Evolutionary conservation across 2,888 invertebrate species (phyloP).

Genomic region (Drosophila yooni): DNA sequence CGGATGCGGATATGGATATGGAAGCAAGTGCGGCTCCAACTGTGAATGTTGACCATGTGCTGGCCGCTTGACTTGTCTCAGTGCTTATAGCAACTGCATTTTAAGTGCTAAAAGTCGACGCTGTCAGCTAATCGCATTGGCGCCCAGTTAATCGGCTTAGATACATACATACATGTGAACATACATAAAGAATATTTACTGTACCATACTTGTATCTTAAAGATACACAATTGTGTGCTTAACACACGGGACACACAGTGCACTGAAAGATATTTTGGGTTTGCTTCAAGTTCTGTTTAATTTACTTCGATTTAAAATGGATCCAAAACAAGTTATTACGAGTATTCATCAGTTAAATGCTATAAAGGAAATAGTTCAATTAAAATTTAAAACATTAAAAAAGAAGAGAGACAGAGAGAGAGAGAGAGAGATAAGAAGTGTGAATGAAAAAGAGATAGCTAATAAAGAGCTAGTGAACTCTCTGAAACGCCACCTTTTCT

Average conservation of each 20-base stretch:
- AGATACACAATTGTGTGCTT: constrained; percentile 31
- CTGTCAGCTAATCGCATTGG: constrained; percentile 66
- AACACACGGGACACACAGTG: not conserved
- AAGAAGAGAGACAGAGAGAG: too few relatives aligned
- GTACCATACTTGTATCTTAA: constrained; percentile 46
- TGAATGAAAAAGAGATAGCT: not conserved
- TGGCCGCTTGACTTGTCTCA: constrained; percentile 13
- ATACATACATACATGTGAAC: constrained; percentile 15
- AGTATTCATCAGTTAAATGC: not conserved
- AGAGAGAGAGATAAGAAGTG: not conserved
- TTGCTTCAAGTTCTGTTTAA: not conserved
- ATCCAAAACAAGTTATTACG: not conserved
- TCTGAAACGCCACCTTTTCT: not conserved
- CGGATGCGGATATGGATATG: constrained; percentile 17
- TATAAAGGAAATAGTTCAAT: not conserved
- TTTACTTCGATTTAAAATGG: not conserved
- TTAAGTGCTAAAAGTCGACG: constrained; percentile 68
- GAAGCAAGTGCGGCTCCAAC: constrained; percentile 12
- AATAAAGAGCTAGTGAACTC: not conserved
- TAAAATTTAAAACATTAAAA: not conserved
- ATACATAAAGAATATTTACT: constrained; percentile 4
- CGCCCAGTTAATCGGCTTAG: constrained; percentile 65
- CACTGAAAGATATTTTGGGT: not conserved
- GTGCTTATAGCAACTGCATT: constrained; percentile 55
- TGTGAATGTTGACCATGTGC: constrained; percentile 33